These are phyloP conservation scores for Oryzias celebensis DNA, from an alignment of 2,113 vertebrate genomes.

Conservation along the genomic window DNA sequence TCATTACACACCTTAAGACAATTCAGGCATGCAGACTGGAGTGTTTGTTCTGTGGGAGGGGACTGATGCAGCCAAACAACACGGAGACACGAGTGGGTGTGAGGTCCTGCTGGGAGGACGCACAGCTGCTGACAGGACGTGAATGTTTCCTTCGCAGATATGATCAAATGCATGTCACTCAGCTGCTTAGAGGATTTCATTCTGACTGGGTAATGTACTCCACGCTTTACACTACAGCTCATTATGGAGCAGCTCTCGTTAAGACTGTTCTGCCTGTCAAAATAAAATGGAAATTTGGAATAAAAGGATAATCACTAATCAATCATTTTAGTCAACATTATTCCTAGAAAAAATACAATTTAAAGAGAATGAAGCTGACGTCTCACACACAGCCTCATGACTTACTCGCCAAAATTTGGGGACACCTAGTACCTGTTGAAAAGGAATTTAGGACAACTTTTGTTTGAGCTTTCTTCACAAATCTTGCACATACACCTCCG, in stretches of 20 bases:
- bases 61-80: slow-evolving; percentile 7
- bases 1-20: slow-evolving; percentile 42
- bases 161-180: neutral
- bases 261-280: neutral
- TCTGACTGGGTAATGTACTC: neutral
- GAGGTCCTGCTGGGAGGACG: slow-evolving; percentile 14
- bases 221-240: neutral
- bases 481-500: no score
- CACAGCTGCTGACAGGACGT: neutral
- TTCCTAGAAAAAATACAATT: no score
- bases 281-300: no score
- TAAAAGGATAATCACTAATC: no score
- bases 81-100: slow-evolving; percentile 6
- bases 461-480: no score
- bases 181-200: neutral
- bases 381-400: no score
- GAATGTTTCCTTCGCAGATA: slow-evolving; percentile 3
- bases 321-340: no score
- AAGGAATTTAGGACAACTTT: no score
- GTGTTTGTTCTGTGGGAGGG: slow-evolving; percentile 44
- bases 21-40: slow-evolving; percentile 27
- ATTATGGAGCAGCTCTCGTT: neutral
- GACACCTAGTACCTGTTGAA: no score
- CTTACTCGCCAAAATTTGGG: no score
- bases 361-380: no score